phyloP scores from a whole-genome alignment of 53 echinoderm and acorn worm genomes.

The Paracentrotus lividus region DNA sequence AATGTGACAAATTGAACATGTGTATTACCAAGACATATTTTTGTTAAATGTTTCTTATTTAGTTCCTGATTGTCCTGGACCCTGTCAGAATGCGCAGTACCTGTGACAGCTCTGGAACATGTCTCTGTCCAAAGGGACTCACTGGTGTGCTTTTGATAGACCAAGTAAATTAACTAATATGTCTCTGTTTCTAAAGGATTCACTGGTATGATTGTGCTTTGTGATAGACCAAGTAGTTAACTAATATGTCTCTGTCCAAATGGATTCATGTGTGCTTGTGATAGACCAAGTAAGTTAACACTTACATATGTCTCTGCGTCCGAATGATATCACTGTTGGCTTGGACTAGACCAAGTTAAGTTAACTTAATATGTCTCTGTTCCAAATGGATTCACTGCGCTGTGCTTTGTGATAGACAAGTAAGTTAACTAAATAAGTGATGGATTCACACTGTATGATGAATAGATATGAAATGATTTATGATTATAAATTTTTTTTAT shows the following conservation, averaged over 20 bases:
- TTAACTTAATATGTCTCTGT: too few species aligned
- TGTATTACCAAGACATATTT: too few species aligned
- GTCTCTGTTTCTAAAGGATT: too few species aligned
- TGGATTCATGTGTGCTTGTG: too few species aligned
- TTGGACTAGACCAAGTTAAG: too few species aligned
- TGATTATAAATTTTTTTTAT: too few species aligned
- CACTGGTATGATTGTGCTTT: constrained; percentile 73
- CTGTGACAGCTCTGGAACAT: constrained; percentile 74
- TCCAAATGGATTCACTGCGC: constrained; percentile 81
- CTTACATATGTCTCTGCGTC: too few species aligned
- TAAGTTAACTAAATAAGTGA: constrained; percentile 42
- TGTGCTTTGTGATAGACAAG: constrained; percentile 75
- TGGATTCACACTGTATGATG: not conserved
- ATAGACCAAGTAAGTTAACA: too few species aligned
- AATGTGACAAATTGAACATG: too few species aligned
- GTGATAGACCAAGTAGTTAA: constrained; percentile 77
- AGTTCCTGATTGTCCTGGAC: constrained; percentile 74
- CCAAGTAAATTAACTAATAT: constrained; percentile 69
- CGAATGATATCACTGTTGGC: too few species aligned
- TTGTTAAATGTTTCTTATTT: not conserved
- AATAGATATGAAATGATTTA: not conserved
- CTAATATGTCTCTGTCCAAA: too few species aligned
- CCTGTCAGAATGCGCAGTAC: constrained; percentile 87
- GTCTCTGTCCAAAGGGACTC: constrained; percentile 81
- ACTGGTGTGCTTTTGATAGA: constrained; percentile 73